A percentile compares a stretch with the other conserved stretches of the same genome.
Evolutionary conservation across 2,888 invertebrate genomes (phyloP).

Genomic region (Hypomecis atomaria): DNA sequence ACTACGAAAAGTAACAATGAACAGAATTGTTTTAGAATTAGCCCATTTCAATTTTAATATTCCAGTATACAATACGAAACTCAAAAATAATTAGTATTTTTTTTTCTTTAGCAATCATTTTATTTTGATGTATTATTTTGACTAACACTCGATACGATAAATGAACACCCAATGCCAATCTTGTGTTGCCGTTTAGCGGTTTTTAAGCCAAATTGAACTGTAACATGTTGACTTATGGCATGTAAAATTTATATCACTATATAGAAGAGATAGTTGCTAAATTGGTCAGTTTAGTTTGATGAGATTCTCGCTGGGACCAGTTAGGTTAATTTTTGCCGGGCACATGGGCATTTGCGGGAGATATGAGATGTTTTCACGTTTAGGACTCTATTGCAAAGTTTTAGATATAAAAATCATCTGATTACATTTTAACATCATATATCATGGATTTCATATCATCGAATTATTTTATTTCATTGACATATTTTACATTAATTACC

Average conservation of each 20-base stretch:
- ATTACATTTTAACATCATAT: background rate
- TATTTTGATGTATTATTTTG: background rate
- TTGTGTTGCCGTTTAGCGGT: background rate
- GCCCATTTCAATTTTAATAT: too few relatives aligned
- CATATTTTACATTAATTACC: background rate
- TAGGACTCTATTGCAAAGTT: background rate
- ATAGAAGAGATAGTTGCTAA: conserved; percentile 10
- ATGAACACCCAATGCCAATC: conserved; percentile 3
- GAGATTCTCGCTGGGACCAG: conserved; percentile 58
- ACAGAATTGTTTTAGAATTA: too few relatives aligned
- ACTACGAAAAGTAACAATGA: too few relatives aligned
- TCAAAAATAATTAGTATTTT: background rate
- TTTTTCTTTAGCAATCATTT: background rate
- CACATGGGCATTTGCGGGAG: conserved; percentile 26
- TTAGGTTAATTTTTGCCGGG: conserved; percentile 39
- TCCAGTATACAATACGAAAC: too few relatives aligned
- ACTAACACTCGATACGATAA: background rate
- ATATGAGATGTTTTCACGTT: conserved; percentile 6
- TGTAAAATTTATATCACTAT: conserved; percentile 18
- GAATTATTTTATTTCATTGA: conserved; percentile 1
- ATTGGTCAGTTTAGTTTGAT: conserved; percentile 35
- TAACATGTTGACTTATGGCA: conserved; percentile 5
- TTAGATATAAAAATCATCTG: background rate
- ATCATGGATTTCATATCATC: background rate
- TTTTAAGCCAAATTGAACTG: conserved; percentile 12